Evolutionary conservation across 2,113 vertebrate species (phyloP).

Genomic region (Eurystomus gularis): DNA sequence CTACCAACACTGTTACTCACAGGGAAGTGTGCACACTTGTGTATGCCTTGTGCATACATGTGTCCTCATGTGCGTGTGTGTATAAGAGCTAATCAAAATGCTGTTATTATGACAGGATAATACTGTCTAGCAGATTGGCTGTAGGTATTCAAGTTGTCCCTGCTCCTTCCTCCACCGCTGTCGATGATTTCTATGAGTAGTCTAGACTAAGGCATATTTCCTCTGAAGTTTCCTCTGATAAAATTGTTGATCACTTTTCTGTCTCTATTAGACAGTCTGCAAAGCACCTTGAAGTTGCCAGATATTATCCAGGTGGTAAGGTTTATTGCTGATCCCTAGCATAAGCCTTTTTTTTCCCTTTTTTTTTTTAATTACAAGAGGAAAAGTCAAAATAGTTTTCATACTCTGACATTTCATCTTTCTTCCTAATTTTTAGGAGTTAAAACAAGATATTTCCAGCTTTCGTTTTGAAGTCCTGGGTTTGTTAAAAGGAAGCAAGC

Average conservation of each 20-base stretch:
- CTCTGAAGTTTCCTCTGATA: background rate
- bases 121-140: background rate
- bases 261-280: background rate
- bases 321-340: background rate
- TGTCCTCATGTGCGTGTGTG: background rate
- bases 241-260: background rate
- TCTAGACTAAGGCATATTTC: background rate
- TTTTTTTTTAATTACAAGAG: background rate
- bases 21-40: background rate
- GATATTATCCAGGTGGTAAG: background rate
- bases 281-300: background rate
- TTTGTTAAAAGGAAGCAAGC: conserved; percentile 84
- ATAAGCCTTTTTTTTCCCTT: background rate
- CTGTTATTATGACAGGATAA: background rate
- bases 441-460: conserved; percentile 98
- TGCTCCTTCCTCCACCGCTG: background rate
- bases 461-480: conserved; percentile 97
- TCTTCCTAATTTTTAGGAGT: conserved; percentile 79
- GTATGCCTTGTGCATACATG: background rate
- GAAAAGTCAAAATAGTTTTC: background rate
- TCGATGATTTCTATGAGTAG: background rate
- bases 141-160: background rate
- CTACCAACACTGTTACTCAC: background rate
- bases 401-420: background rate
- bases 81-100: background rate